These are phyloP conservation scores for Samia ricini DNA, from an alignment of 1,140 invertebrate species.

Conservation along the genomic window DNA sequence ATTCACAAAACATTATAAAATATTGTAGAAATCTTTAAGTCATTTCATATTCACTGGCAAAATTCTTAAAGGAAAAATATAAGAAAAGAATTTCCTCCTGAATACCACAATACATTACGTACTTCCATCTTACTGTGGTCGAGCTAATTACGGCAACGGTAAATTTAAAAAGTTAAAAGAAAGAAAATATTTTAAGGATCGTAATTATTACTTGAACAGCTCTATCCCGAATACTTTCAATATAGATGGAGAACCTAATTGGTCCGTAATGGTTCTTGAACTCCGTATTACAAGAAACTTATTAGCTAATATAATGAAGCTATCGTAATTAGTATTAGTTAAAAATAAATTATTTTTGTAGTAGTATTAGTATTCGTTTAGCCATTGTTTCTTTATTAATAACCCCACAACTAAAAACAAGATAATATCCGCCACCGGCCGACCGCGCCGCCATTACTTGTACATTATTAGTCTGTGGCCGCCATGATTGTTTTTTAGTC, in stretches of 20 bases:
- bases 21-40: slow-evolving; percentile 6
- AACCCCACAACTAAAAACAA: too few species aligned
- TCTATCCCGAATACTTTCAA: not conserved
- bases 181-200: not conserved
- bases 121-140: slow-evolving; percentile 3
- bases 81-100: not conserved
- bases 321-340: too few species aligned
- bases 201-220: not conserved
- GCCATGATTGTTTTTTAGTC: too few species aligned
- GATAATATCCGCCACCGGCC: too few species aligned
- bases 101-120: not conserved
- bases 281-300: not conserved
- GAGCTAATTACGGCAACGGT: slow-evolving; percentile 38
- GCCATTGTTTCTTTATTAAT: too few species aligned
- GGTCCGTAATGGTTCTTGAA: not conserved
- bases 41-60: not conserved
- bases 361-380: too few species aligned
- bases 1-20: not conserved
- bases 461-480: too few species aligned
- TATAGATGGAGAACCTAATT: not conserved
- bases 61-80: not conserved
- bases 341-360: too few species aligned
- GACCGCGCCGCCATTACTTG: too few species aligned
- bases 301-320: too few species aligned
- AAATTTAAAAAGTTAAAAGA: slow-evolving; percentile 34